Evolutionary conservation across 1,140 invertebrate genomes (phyloP).

Genomic region (Eriocheir sinensis): DNA sequence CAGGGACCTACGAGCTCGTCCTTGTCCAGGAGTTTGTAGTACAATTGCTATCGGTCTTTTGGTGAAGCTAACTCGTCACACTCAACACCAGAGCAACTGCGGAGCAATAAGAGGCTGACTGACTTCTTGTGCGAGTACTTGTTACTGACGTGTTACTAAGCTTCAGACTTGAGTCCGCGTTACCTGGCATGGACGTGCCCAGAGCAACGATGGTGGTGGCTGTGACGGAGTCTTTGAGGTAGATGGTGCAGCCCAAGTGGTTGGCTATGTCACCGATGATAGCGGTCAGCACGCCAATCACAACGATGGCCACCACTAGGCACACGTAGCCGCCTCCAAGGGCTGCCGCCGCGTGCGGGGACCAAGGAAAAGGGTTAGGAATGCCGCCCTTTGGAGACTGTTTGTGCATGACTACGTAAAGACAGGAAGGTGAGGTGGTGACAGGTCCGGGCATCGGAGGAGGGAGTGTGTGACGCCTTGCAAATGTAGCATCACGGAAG

Average conservation of each 20-base stretch:
- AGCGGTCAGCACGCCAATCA: conserved; percentile 86
- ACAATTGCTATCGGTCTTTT: not conserved
- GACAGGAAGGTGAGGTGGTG: not conserved
- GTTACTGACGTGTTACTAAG: not conserved
- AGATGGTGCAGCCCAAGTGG: conserved; percentile 86
- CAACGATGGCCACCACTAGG: conserved; percentile 84
- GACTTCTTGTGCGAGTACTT: not conserved
- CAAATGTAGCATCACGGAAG: not conserved
- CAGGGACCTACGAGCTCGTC: too few relatives aligned
- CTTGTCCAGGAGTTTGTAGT: not conserved
- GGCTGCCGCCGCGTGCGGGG: not conserved
- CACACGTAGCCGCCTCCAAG: conserved; percentile 84
- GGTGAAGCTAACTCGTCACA: not conserved
- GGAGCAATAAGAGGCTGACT: not conserved
- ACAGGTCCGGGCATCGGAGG: not conserved
- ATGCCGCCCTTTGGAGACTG: not conserved
- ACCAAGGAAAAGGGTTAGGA: not conserved
- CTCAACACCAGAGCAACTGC: not conserved
- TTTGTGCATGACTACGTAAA: not conserved
- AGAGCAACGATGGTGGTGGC: conserved; percentile 86
- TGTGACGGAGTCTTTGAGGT: conserved; percentile 85
- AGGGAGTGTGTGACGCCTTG: not conserved
- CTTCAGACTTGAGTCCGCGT: not conserved
- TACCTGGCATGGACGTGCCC: conserved; percentile 85
- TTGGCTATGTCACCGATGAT: conserved; percentile 86